Evolutionary conservation across 2,113 vertebrate species (phyloP), one percentile per base, ranked within the genome.

Genomic region (Lucifuga dentata): DNA sequence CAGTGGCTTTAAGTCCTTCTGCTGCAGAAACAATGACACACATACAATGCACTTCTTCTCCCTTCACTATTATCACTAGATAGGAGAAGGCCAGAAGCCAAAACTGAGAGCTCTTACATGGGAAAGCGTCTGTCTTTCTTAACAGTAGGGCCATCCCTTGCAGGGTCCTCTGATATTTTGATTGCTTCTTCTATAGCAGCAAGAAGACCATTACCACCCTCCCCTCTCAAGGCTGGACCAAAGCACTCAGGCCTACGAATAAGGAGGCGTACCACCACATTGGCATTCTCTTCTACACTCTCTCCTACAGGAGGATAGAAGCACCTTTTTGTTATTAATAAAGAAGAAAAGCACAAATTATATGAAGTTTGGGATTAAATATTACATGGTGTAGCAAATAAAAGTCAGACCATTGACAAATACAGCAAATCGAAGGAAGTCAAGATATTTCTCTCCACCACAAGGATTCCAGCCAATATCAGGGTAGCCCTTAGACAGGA

Each of bases 381-480:
- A 21, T 15, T 45, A 10, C 1, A 52, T 23, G 29, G 3, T 11
- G 8, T 2, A 29, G 1, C 2, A 52, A 62, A 71, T 50, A 8
- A 68, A 70, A 32, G 57, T 38, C 91, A 81, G 44, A 96, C 96
- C 96, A 0, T 98, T 98, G 46, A 98, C 95, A 2, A 98, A 98
- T 9, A 98, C 96, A 10, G 96, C 95, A 7, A 98, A 98, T 41
- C 96, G 93, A 19, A 98, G 90, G 86, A 98, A 97, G 82, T 97
- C 96, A 10, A 98, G 93, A 70, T 98, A 98, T 57, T 95, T 95
- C 76, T 98, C 95, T 9, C 96, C 96, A 0, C 96, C 96, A 0
- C 93, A 93, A n/a, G 96, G 95, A 86, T 98, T 97, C 96, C 96
- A 98, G 57, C 95, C 94, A 0, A 97, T 97, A 77, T 98, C 96